Percentiles rank a stretch among this genome's conserved stretches.
These are phyloP conservation scores for Apamea epomidion DNA, from an alignment of 2,888 invertebrate species.

Conservation along the genomic window DNA sequence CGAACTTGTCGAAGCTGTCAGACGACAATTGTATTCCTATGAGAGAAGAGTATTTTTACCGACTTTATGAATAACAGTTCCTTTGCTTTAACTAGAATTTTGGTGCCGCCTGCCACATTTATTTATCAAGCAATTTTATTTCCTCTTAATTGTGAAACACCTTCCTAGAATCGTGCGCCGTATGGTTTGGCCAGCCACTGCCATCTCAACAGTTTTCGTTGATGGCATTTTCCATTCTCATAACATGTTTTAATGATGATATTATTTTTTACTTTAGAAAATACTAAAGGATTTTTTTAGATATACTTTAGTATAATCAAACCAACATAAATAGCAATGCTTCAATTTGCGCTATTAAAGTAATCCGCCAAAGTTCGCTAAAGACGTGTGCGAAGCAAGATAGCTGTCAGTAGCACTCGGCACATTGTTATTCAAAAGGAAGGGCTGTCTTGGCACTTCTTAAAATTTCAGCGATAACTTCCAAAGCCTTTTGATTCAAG, in stretches of 20 bases:
- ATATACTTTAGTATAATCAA: background rate
- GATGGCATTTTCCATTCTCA: background rate
- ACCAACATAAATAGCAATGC: background rate
- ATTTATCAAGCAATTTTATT: conserved; percentile 5
- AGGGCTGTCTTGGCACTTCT: conserved; percentile 1
- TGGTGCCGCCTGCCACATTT: background rate
- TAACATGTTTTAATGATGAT: background rate
- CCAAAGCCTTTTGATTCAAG: conserved; percentile 32
- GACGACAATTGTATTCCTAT: background rate
- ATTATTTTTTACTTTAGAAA: background rate
- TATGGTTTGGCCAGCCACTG: background rate
- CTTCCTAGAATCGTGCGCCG: background rate
- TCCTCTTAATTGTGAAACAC: background rate
- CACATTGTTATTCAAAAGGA: conserved; percentile 27
- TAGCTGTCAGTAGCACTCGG: background rate
- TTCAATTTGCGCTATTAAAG: background rate
- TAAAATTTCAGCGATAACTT: conserved; percentile 31
- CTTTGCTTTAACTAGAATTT: background rate
- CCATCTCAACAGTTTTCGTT: background rate
- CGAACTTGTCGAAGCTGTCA: background rate
- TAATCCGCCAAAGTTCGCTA: background rate
- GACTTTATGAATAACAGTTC: too few relatives aligned
- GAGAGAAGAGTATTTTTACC: background rate
- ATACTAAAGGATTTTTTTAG: background rate
- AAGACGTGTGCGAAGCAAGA: background rate